A percentile compares a stretch with the other conserved stretches of the same genome.
These are phyloP conservation scores for Odontesthes bonariensis DNA, from an alignment of 2,113 vertebrate genomes.

Conservation along the genomic window DNA sequence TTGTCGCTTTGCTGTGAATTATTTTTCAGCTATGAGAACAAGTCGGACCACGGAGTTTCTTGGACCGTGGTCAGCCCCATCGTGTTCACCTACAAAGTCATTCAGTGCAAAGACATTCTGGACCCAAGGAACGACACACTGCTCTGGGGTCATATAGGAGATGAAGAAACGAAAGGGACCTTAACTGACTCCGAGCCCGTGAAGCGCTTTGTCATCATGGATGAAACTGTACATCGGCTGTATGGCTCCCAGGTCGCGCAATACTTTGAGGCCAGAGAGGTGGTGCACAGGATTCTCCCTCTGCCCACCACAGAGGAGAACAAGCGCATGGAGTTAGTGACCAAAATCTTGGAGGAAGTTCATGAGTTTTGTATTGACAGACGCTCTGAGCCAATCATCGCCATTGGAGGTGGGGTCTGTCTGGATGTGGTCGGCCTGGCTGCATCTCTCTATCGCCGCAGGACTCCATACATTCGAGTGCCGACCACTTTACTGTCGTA, in stretches of 20 bases:
- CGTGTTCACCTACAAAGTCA: constrained; percentile 83
- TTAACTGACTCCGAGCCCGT: constrained; percentile 52
- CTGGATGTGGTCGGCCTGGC: constrained; percentile 85
- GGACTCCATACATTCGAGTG: constrained; percentile 83
- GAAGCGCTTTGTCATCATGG: constrained; percentile 84
- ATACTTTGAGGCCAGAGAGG: constrained; percentile 79
- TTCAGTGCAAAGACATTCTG: constrained; percentile 80
- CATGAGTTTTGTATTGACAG: constrained; percentile 82
- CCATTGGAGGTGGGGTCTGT: constrained; percentile 84
- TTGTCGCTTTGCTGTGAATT: constrained; percentile 7
- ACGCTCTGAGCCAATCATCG: constrained; percentile 81
- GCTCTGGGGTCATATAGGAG: constrained; percentile 81
- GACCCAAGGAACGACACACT: constrained; percentile 79
- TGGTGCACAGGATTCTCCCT: constrained; percentile 79
- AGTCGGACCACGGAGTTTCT: constrained; percentile 71
- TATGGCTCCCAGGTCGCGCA: constrained; percentile 78
- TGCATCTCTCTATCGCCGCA: constrained; percentile 82
- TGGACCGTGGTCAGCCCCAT: constrained; percentile 85
- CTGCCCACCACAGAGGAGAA: constrained; percentile 84
- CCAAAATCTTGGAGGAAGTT: constrained; percentile 82
- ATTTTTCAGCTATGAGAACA: constrained; percentile 74
- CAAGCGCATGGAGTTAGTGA: constrained; percentile 82
- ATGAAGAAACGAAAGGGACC: constrained; percentile 58
- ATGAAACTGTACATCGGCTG: constrained; percentile 78
- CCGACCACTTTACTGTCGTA: constrained; percentile 85